Base-by-base conservation (phyloP, 2,113 vertebrate genomes). In the Macquaria ambigua region DNA sequence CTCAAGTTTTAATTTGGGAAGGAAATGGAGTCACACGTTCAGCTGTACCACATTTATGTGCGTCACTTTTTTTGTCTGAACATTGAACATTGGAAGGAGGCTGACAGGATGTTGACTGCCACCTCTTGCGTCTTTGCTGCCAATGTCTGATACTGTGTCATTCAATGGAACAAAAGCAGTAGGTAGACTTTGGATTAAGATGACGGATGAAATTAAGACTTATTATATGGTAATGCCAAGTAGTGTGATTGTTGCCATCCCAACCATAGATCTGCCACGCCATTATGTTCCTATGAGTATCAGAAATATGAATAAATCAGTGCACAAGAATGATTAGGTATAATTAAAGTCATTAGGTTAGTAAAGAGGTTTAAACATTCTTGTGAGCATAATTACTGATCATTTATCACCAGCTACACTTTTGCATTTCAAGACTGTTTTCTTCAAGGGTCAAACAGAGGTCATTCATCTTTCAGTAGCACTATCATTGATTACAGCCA, bases 1-100 rank as follows among this genome's bases (percentile, higher is more conserved):
- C 55, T 79, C 28, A 21, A 41, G 53, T 77, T 82, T 70, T 46
- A 75, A 87, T 92, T 89, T 74, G 5, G 39, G 21, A 61, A 55
- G 53, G 16, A 67, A 58, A 66, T 43, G 41, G 53, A 66, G 25
- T 15, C 43, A 58, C 64, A 31, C 52, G n/a, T 10, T 72, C 53
- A 41, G 76, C 9, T 48, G 43, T 79, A n/a, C 67, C n/a, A 53
- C 52, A 11, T 68, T 77, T 16, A 11, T n/a, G 6, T 55, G 21
- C 18, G 3, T 56, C 55, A 77, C 56, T 31, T 69, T 52, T 68
- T 20, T 69, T 31, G 50, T 78, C 15, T 55, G n/a, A 69, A 63
- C 28, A 23, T 8, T 74, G 6, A 37, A 50, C 25, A 5, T 48
- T 74, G 11, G 43, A 53, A 46, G 25, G 43, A 81, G 64, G 61